Percentiles rank a stretch among this genome's conserved stretches.
These are phyloP conservation scores for Hiodon tergisus DNA, from an alignment of 2,113 vertebrate genomes.

Conservation along the genomic window DNA sequence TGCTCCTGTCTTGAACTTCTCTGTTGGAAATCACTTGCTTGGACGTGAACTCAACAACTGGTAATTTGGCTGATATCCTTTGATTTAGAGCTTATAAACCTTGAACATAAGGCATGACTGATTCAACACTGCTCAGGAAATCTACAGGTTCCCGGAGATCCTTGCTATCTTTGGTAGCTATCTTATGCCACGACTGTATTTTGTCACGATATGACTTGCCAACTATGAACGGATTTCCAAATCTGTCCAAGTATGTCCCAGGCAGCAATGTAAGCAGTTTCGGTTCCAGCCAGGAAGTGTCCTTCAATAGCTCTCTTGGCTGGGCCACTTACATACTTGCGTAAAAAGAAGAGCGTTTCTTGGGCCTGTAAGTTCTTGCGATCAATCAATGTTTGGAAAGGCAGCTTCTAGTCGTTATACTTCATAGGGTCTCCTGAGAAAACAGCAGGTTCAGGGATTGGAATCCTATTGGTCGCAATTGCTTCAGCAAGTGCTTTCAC, in stretches of 20 bases:
- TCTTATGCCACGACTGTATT: constrained; percentile 30
- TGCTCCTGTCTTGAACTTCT: no score
- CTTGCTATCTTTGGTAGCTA: constrained; percentile 19
- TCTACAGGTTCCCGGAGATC: constrained; percentile 27
- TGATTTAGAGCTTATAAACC: constrained; percentile 21
- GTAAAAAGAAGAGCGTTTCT: constrained; percentile 26
- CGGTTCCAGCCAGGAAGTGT: constrained; percentile 24
- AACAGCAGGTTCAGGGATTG: constrained; percentile 22
- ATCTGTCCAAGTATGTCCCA: constrained; percentile 28
- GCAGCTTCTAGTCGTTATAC: constrained; percentile 27
- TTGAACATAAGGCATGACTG: constrained; percentile 15
- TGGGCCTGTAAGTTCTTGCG: constrained; percentile 24
- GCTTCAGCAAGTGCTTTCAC: constrained; percentile 12
- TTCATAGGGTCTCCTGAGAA: constrained; percentile 18
- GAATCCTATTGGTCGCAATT: constrained; percentile 11
- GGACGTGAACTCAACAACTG: constrained; percentile 13
- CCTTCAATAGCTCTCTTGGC: constrained; percentile 28
- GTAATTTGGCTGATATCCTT: constrained; percentile 21
- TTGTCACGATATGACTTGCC: constrained; percentile 13
- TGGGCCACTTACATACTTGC: constrained; percentile 27
- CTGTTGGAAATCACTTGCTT: no score
- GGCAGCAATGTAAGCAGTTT: constrained; percentile 16
- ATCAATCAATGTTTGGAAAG: constrained; percentile 27
- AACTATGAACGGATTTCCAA: constrained; percentile 17
- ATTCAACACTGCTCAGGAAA: constrained; percentile 23